Conservation (phyloP, 1,140 invertebrate genomes). For the Aethina tumida region DNA sequence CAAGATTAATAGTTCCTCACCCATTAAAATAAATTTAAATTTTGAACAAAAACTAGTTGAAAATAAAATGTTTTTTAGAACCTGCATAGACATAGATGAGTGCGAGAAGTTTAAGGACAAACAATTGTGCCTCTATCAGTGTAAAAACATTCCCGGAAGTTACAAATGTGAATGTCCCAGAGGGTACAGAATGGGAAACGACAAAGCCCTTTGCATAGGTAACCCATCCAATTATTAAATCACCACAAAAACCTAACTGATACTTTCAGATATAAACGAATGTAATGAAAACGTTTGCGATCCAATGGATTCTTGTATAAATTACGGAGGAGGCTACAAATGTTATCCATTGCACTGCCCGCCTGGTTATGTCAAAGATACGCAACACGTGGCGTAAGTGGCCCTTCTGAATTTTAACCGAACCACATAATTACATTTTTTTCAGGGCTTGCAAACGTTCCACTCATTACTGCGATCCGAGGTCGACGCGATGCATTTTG, state of each 20-base stretch:
- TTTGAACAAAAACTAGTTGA: background rate
- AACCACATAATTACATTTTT: conserved; percentile 18
- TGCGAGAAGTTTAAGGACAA: conserved; percentile 62
- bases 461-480: conserved; percentile 52
- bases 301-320: conserved; percentile 74
- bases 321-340: conserved; percentile 77
- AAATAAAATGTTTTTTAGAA: conserved; percentile 37
- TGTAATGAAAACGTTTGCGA: conserved; percentile 57
- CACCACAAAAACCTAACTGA: conserved; percentile 6
- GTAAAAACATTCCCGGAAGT: conserved; percentile 78
- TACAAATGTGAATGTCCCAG: conserved; percentile 78
- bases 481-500: conserved; percentile 60
- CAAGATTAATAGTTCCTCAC: no score
- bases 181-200: conserved; percentile 65
- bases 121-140: conserved; percentile 72
- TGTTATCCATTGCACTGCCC: conserved; percentile 84
- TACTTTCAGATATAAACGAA: conserved; percentile 80
- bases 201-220: conserved; percentile 68
- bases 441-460: conserved; percentile 72
- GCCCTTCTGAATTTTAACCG: background rate
- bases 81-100: conserved; percentile 81
- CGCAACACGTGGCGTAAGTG: conserved; percentile 62
- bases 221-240: conserved; percentile 17
- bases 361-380: conserved; percentile 63
- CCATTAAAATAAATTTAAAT: background rate